Base-by-base conservation (phyloP, 64 coral and sea anemone genomes). In the Montipora efflorescens region DNA sequence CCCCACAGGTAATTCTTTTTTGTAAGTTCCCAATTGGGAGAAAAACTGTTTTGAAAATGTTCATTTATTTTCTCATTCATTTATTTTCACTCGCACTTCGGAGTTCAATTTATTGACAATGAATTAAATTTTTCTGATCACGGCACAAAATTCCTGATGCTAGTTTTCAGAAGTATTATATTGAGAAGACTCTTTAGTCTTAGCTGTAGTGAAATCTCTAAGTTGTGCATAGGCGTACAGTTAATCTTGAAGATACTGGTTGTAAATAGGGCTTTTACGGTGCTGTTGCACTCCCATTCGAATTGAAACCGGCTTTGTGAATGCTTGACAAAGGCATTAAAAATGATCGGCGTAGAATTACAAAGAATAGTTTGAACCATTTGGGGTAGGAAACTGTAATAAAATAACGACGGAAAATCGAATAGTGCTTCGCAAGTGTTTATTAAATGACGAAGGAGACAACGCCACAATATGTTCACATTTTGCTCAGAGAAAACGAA, bases 241-340 rank as follows among this genome's bases (percentile, higher is more conserved):
- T 86, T 86, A 86, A 86, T 86, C 66, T 86, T 46, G 82, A 86
- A 86, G 66, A 86, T 86, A 72, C 82, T 86, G 82, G 49, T 86
- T 86, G 82, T 86, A 86, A 86, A 86, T 86, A 86, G 36, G 64
- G 45, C 49, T 86, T 22, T 86, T 68, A 86, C 71, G 70, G 82
- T 86, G 64, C 82, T 51, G 82, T 86, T 71, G 20, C 82, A 86
- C 9, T 50, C 62, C 45, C 15, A 23, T 49, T 47, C 44, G 82
- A 28, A 12, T 86, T 86, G 66, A 70, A 86, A 72, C 82, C 82
- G 82, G 82, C 82, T 86, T 86, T 86, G 82, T 86, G 59, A 19
- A 86, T 46, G 82, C 64, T 86, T 50, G 66, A 86, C 82, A 72
- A 86, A 86, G 19, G 82, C 66, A 86, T 71, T 86, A 71, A 46